Evolutionary conservation across 92 coral and sea anemone species (phyloP), one percentile per base, ranked within the genome.

Genomic region (Actinostola sp.): DNA sequence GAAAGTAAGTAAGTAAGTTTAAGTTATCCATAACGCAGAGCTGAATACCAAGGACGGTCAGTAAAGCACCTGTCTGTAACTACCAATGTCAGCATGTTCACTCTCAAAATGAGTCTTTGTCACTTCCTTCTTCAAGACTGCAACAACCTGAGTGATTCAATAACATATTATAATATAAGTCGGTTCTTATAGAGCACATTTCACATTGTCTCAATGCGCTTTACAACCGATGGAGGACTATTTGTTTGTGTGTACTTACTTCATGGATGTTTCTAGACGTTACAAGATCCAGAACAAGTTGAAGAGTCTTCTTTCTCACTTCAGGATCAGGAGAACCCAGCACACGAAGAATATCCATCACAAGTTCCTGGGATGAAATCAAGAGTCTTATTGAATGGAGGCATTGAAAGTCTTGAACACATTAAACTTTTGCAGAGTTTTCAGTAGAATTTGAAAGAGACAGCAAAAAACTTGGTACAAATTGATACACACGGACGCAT

Each of bases 301-400:
- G 97, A 8, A 95, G 89, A 0, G 99, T 95, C 82, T 95, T 95
- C 96, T 95, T 95, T 33, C 99, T 89, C 35, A 95, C 99, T 80
- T 95, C 99, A 39, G 88, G 99, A 66, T 91, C 99, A 64, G 99
- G 99, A 19, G 99, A 91, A 7, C 87, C 84, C 43, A 95, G 79
- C 19, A 95, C 99, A 35, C 99, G 97, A n/a, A 95, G 89, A 66
- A 95, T 95, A 70, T 95, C 99, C 99, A 95, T 95, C 55, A 95
- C 99, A 50, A 95, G 87, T 88, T 95, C 99, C 99, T 95, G 52
- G 7, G 56, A 62, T 61, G 66, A 31, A 6, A n/a, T n/a, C n/a
- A n/a, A n/a, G n/a, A n/a, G n/a, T n/a, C n/a, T 17, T 28, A 1
- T 50, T 23, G 6, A 61, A n/a, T 14, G 10, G 19, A 39, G 31